Base-by-base conservation (phyloP, 2,888 invertebrate species). In the Caenorhabditis macrosperma region DNA sequence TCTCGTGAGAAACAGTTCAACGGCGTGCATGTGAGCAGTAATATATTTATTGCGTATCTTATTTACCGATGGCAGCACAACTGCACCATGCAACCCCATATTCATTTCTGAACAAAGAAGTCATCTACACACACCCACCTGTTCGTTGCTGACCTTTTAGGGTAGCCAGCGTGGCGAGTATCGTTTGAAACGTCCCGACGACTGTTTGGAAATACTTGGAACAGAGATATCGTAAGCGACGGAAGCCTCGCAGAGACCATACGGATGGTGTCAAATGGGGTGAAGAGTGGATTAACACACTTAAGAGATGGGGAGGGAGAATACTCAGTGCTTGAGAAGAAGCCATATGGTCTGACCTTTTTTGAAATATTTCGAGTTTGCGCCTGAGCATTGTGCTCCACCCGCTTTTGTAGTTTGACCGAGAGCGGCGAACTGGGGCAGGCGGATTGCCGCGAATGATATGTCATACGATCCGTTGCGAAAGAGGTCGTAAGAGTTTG, bases 241-340 rank as follows among this genome's bases (percentile, higher is more conserved):
- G 54, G 71, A 71, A 71, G 61, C 44, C 61, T 55, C 41, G 26
- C 52, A 54, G 61, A 52, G 61, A 63, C 44, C 33, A 44, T 59
- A 28, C 26, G 44, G 59, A 12, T 17, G 72, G 57, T 48, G 64
- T 57, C 50, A 28, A 64, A 48, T 61, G 57, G 59, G 64, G 74
- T 66, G 74, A 74, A 74, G 74, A 59, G 74, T 57, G 74, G 64
- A 74, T 74, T 74, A 74, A 74, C 74, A 64, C 74, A 74, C 74
- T 74, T 74, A 67, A 75, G 59, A 22, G 28, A 7, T 17, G 22
- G 33, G 64, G 63, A 38, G 35, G 38, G 54, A 41, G 2, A 41
- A 28, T 33, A 30, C 30, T 15, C 38, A 38, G 9, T 38, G 12
- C n/a, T n/a, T n/a, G 44, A 6, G 63, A 17, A 46, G 67, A 67